Percentiles rank a stretch among this genome's conserved stretches.
Evolutionary conservation across 1,140 invertebrate species (phyloP).

Genomic region (Pinna nobilis): DNA sequence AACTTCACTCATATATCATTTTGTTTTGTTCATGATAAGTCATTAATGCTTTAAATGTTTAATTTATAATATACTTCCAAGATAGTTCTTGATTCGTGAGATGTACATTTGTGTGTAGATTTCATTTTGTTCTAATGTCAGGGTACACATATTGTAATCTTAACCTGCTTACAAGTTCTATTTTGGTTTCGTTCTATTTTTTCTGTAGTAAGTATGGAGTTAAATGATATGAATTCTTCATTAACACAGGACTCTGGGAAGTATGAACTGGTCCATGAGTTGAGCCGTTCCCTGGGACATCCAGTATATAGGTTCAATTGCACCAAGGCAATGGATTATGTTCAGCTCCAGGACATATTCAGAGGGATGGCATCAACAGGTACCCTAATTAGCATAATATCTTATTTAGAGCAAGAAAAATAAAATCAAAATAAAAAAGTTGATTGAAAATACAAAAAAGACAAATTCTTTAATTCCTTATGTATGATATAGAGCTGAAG

Average conservation of each 20-base stretch:
- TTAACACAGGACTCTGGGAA: slow-evolving; percentile 63
- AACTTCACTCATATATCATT: too few relatives aligned
- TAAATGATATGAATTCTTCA: too few relatives aligned
- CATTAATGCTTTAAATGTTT: too few relatives aligned
- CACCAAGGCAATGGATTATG: slow-evolving; percentile 59
- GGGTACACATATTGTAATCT: background rate
- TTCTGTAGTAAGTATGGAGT: background rate
- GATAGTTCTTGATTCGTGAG: too few relatives aligned
- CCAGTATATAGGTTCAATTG: slow-evolving; percentile 71
- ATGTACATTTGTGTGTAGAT: too few relatives aligned
- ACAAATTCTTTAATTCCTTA: background rate
- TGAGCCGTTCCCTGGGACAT: slow-evolving; percentile 64
- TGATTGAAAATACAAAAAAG: background rate
- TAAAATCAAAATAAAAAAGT: too few relatives aligned
- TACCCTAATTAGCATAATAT: too few relatives aligned
- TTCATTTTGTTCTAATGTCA: too few relatives aligned
- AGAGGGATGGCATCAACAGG: slow-evolving; percentile 68
- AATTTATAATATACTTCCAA: too few relatives aligned
- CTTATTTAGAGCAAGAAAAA: too few relatives aligned
- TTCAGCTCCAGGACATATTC: slow-evolving; percentile 69
- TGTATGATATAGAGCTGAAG: too few relatives aligned
- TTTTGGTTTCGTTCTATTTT: background rate
- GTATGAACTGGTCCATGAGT: slow-evolving; percentile 60
- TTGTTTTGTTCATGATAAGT: too few relatives aligned
- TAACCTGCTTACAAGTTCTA: background rate